phyloP scores from a whole-genome alignment of 2,113 vertebrate species.

The Rana temporaria region DNA sequence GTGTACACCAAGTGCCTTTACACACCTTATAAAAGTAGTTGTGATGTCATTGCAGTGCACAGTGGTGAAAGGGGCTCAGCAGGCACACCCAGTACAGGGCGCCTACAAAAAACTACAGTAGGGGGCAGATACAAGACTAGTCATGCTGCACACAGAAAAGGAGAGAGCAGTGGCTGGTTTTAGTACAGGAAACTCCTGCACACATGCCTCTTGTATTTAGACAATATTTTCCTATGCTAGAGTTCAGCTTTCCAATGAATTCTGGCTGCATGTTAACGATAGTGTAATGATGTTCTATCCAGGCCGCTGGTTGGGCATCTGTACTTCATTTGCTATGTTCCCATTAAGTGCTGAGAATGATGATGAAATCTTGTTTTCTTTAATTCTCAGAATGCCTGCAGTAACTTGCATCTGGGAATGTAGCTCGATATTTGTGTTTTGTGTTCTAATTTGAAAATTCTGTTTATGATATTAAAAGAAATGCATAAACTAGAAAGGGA shows the following conservation, averaged over 20 bases:
- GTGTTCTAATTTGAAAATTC: slow-evolving; percentile 1
- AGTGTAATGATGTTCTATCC: background rate
- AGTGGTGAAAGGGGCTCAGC: no score
- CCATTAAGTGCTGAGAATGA: background rate
- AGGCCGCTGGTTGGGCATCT: background rate
- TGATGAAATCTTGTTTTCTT: background rate
- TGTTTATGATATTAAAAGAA: slow-evolving; percentile 10
- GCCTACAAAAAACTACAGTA: no score
- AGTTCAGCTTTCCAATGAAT: background rate
- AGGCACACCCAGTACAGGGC: no score
- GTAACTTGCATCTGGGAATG: slow-evolving; percentile 4
- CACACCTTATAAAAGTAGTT: no score
- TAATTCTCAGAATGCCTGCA: background rate
- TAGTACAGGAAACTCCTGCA: no score
- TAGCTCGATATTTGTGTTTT: background rate
- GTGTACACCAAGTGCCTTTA: no score
- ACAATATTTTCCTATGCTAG: no score
- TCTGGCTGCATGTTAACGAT: slow-evolving; percentile 3
- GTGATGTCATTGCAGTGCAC: no score
- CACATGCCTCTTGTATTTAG: no score
- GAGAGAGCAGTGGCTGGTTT: no score
- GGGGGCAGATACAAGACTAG: no score
- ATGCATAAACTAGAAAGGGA: background rate
- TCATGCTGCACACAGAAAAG: no score
- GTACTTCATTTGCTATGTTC: slow-evolving; percentile 12